Evolutionary conservation across 2,113 vertebrate genomes (phyloP).

Genomic region (Callaeas wilsoni): DNA sequence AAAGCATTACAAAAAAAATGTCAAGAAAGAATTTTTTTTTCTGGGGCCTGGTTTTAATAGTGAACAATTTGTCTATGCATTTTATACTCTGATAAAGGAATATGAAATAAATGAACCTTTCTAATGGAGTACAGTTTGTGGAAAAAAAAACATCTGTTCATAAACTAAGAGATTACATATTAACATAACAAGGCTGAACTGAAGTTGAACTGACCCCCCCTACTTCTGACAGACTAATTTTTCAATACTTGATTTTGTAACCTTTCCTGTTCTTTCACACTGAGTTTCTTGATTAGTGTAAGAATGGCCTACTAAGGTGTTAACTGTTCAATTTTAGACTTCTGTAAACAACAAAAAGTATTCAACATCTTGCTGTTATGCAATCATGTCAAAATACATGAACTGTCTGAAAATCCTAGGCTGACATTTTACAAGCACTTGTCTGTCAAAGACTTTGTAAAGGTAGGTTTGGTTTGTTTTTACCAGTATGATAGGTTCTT

Average conservation of each 20-base stretch:
- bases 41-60: background rate
- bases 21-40: background rate
- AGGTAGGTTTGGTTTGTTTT: background rate
- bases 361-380: background rate
- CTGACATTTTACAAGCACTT: background rate
- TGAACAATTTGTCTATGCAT: background rate
- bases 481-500: background rate
- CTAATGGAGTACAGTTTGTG: background rate
- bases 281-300: background rate
- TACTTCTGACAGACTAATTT: background rate
- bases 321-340: background rate
- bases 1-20: background rate
- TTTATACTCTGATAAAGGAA: background rate
- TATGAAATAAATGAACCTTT: background rate
- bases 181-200: background rate
- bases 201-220: background rate
- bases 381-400: background rate
- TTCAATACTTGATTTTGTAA: background rate
- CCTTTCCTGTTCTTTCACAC: background rate
- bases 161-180: background rate
- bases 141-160: background rate
- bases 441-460: background rate
- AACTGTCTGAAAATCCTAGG: background rate
- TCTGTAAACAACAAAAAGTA: background rate
- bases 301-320: background rate